Base-by-base conservation (phyloP, 1,140 invertebrate species). In the Drosophila nigrodunni region DNA sequence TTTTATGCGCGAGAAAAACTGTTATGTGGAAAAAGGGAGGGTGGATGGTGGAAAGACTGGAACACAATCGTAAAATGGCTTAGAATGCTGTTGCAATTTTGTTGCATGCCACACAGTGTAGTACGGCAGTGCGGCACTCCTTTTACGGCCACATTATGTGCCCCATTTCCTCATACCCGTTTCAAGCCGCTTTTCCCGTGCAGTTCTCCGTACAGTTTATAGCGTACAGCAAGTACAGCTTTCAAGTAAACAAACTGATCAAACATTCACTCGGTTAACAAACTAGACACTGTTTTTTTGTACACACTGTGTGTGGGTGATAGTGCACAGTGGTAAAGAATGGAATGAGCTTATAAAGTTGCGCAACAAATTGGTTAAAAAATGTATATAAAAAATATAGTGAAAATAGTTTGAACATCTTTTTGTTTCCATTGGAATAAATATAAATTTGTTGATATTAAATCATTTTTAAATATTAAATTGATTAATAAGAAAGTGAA, bases 1-100 rank as follows among this genome's bases (percentile, higher is more conserved):
- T 39, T 57, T 41, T 57, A 57, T 57, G 11, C 8, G 8, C 21
- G 13, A 41, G 9, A 34, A 30, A 10, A 21, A 21, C 18, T 21
- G 18, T 21, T 21, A 2, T 21, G 18, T 30, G 25, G 25, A 15
- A 7, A 41, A 13, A 9, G 13, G 8, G 30, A 44, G 15, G 9
- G 13, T 8, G 15, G n/a, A 13, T 47, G 43, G 71, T 57, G 21
- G 11, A 10, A 39, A 39, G 34, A 41, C 13, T 25, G 5, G 3
- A 67, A 62, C 52, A 46, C 39, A 47, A 65, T 62, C 60, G 74
- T 83, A 83, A 83, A 86, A 79, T 52, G 76, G 61, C 67, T 81
- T 87, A 79, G 82, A 82, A 69, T 55, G 72, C 58, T 82, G 72
- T 49, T 82, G 72, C 82, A 87, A 87, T 82, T 82, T 82, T 82